phyloP scores from a whole-genome alignment of 2,113 vertebrate genomes.

The Chascanopsetta lugubris region DNA sequence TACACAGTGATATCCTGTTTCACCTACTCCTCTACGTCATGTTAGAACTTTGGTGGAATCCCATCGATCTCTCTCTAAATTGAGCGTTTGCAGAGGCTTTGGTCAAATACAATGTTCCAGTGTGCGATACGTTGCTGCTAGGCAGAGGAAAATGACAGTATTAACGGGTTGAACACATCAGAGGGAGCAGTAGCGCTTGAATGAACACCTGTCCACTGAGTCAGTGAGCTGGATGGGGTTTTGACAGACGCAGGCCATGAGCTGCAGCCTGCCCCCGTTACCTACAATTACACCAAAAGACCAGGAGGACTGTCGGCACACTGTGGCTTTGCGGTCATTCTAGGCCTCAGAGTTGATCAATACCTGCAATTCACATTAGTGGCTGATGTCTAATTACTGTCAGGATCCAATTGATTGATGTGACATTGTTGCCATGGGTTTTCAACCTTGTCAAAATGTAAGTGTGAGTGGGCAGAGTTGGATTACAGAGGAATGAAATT shows the following conservation, averaged over 20 bases:
- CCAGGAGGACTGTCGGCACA: background rate
- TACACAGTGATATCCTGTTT: background rate
- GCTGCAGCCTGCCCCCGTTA: conserved; percentile 6
- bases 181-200: conserved; percentile 1
- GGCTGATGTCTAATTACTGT: background rate
- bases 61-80: conserved; percentile 4
- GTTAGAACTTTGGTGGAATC: background rate
- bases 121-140: conserved; percentile 46
- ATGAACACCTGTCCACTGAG: conserved; percentile 32
- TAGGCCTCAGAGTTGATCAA: background rate
- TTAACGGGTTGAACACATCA: conserved; percentile 26
- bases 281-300: background rate
- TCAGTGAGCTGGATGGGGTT: conserved; percentile 40
- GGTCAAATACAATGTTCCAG: conserved; percentile 12
- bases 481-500: background rate
- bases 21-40: background rate
- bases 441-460: background rate
- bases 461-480: background rate
- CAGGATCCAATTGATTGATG: background rate
- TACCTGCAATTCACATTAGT: background rate
- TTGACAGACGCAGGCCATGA: conserved; percentile 46
- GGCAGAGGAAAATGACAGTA: conserved; percentile 12
- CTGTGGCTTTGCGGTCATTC: background rate
- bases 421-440: background rate
- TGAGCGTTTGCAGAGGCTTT: background rate